Base-by-base conservation (phyloP, 2,888 invertebrate species). In the Pterobdella sp. region DNA sequence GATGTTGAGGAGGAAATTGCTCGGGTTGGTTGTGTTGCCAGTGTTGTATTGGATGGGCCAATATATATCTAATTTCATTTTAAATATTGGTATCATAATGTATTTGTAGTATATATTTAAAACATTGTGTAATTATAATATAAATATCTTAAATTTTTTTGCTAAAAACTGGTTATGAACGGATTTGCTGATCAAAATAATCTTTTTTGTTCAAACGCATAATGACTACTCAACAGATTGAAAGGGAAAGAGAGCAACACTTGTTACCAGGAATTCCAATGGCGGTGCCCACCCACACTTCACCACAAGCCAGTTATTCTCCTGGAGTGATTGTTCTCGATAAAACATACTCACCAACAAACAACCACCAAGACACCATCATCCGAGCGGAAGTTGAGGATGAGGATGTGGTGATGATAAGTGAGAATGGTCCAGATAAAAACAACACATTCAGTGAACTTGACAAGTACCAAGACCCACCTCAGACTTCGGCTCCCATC, bases 161-260 rank as follows among this genome's bases (percentile, higher is more conserved):
- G 32, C 26, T 32, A 29, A 18, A 18, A 34, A 22, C 35, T 65
- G 29, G 14, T 29, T 32, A 42, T 42, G 49, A 42, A 22, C 22
- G 7, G 7, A 14, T 42, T 7, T 42, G 49, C 7, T 42, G 22
- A 42, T 42, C 49, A 42, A 14, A 7, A 42, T 42, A 14, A 42
- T 42, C 22, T 14, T 42, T 22, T 22, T 42, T n/a, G 10, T 14
- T 42, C 49, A 42, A 14, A 14, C 7, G 7, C 49, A 42, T 42
- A 7, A 42, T 22, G 10, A 42, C 52, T 10, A 69, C 26, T 49
- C 49, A 31, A 22, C 79, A 89, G 88, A 84, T 88, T 77, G 88
- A 89, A 81, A 87, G 88, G 78, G 90, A 90, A 82, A 87, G 90
- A 68, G 93, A 93, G 81, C 91, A 90, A 80, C 88, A 89, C 81